Conservation (phyloP, 2,888 invertebrate genomes). For the Cactoblastis cactorum region DNA sequence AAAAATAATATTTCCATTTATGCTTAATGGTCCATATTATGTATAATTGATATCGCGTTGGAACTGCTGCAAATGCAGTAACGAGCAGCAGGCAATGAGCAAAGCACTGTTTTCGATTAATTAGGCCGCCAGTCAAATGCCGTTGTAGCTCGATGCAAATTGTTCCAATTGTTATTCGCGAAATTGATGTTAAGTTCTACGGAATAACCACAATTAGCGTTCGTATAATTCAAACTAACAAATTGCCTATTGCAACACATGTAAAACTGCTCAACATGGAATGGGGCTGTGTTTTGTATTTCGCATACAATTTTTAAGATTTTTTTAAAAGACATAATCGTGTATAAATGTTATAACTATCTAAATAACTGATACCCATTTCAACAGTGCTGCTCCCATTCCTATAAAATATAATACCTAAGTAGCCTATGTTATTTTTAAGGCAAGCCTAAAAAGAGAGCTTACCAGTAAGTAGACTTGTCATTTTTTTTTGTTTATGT, state of each 20-base stretch:
- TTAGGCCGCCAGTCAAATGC: conserved; percentile 31
- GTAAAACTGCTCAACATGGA: neutral
- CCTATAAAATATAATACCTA: too few relatives aligned
- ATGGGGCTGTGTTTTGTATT: neutral
- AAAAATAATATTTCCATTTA: too few relatives aligned
- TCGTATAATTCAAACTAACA: conserved; percentile 37
- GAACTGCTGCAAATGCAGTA: neutral
- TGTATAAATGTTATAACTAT: too few relatives aligned
- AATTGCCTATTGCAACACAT: conserved; percentile 19
- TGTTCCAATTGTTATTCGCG: conserved; percentile 47
- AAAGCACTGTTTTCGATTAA: conserved; percentile 25
- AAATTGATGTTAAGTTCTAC: conserved; percentile 44
- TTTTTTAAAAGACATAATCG: too few relatives aligned
- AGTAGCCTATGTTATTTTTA: too few relatives aligned
- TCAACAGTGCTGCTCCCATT: too few relatives aligned
- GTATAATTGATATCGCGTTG: neutral
- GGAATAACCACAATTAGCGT: conserved; percentile 39
- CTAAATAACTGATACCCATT: too few relatives aligned
- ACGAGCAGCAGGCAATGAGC: conserved; percentile 1
- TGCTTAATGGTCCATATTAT: too few relatives aligned
- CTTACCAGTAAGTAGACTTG: too few relatives aligned
- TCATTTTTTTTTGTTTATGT: too few relatives aligned
- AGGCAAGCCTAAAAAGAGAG: too few relatives aligned
- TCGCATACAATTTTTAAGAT: too few relatives aligned
- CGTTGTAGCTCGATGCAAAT: conserved; percentile 36